phyloP scores from a whole-genome alignment of 2,113 vertebrate genomes.

The Oryzias curvinotus region DNA sequence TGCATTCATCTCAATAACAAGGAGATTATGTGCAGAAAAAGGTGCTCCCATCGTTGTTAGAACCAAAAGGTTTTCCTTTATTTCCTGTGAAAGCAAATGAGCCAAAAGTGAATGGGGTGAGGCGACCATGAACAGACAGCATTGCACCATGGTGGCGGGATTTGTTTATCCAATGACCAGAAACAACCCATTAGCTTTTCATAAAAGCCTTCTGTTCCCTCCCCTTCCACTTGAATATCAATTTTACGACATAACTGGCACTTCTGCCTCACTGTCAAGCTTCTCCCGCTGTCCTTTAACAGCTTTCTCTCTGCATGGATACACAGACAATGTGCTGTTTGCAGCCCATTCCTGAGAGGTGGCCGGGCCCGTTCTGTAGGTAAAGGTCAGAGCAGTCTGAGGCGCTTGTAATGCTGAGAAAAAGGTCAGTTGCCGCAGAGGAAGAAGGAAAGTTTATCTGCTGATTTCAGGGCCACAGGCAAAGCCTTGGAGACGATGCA shows the following conservation, averaged over 20 bases:
- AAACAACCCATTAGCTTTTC: constrained; percentile 35
- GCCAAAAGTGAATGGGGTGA: neutral
- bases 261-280: constrained; percentile 31
- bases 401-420: constrained; percentile 59
- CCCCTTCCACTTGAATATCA: constrained; percentile 22
- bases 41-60: no score
- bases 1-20: no score
- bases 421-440: constrained; percentile 61
- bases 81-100: no score
- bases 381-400: constrained; percentile 73
- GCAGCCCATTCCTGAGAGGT: constrained; percentile 47
- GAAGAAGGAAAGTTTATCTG: constrained; percentile 42
- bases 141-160: neutral
- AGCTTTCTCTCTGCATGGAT: constrained; percentile 36
- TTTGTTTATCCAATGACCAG: constrained; percentile 10
- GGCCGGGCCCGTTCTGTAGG: constrained; percentile 41
- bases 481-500: constrained; percentile 33
- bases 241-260: constrained; percentile 22
- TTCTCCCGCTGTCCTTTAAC: constrained; percentile 31
- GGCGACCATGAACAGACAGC: constrained; percentile 1
- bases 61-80: no score
- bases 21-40: no score
- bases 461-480: constrained; percentile 40
- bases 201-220: constrained; percentile 10
- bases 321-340: constrained; percentile 41